Percentiles rank a stretch among this genome's conserved stretches.
phyloP scores from a whole-genome alignment of 2,797 vertebrate genomes.

The Petrocephalus sullivani region DNA sequence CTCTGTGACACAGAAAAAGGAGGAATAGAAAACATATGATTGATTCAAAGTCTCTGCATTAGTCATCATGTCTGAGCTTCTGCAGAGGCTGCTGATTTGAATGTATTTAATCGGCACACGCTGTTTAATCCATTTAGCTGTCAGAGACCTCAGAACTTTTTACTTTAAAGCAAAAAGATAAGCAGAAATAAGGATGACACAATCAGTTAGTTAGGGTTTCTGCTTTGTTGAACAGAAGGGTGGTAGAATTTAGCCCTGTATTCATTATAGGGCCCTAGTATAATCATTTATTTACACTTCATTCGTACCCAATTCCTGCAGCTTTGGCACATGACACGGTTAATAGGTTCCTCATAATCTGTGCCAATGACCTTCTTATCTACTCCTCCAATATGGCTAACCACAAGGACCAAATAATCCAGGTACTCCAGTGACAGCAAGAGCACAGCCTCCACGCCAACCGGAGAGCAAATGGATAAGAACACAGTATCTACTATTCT shows the following conservation, averaged over 20 bases:
- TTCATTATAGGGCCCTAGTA: not conserved
- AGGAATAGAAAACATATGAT: slow-evolving; percentile 14
- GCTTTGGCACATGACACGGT: not conserved
- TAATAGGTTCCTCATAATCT: not conserved
- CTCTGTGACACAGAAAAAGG: slow-evolving; percentile 5
- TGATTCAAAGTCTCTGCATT: slow-evolving; percentile 21
- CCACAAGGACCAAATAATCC: not conserved
- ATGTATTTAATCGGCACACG: slow-evolving; percentile 23
- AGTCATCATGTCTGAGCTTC: not conserved
- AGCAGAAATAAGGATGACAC: slow-evolving; percentile 2
- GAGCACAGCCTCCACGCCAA: not conserved
- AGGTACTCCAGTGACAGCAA: not conserved
- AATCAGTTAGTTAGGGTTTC: not conserved
- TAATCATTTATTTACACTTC: not conserved
- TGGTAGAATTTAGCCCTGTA: not conserved
- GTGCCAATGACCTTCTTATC: not conserved
- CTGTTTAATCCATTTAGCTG: slow-evolving; percentile 27
- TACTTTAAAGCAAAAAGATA: slow-evolving; percentile 2
- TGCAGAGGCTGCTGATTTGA: slow-evolving; percentile 19
- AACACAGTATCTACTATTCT: not conserved
- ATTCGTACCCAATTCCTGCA: not conserved
- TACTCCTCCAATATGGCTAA: not conserved
- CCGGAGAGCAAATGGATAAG: not conserved
- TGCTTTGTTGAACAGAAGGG: not conserved
- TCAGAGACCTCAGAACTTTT: slow-evolving; percentile 13